Conservation (phyloP, 1,140 invertebrate species). For the Euborellia annulipes region DNA sequence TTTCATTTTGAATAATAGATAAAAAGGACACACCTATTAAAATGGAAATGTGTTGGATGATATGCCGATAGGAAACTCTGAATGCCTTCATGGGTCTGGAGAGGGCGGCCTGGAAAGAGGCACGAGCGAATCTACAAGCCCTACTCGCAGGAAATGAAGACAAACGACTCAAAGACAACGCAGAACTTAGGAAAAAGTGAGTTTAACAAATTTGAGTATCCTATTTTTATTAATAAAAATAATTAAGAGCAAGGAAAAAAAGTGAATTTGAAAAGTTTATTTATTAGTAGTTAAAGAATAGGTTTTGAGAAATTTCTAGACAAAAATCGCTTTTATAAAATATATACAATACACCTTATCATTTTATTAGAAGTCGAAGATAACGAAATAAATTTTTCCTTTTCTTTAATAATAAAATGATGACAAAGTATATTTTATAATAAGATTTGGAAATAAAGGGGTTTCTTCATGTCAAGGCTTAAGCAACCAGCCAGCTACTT, state of each 20-base stretch:
- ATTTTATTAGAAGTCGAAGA: not conserved
- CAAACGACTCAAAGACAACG: conserved; percentile 47
- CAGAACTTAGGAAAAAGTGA: conserved; percentile 37
- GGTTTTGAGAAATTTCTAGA: not conserved
- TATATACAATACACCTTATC: not conserved
- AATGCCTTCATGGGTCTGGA: conserved; percentile 86
- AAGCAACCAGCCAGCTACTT: too few species aligned
- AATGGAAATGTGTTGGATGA: too few species aligned
- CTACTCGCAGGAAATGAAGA: conserved; percentile 46
- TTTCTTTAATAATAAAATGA: too few species aligned
- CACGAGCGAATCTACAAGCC: conserved; percentile 53
- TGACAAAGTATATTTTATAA: too few species aligned
- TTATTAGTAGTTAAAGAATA: not conserved
- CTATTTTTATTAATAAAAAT: conserved; percentile 5
- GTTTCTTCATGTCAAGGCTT: too few species aligned
- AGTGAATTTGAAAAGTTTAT: not conserved
- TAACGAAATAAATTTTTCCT: too few species aligned
- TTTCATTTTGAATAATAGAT: too few species aligned
- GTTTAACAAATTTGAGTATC: conserved; percentile 6
- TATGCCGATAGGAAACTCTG: conserved; percentile 56
- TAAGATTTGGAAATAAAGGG: too few species aligned
- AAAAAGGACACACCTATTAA: too few species aligned
- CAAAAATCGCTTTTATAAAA: not conserved
- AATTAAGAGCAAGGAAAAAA: not conserved
- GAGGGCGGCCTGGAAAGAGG: conserved; percentile 67